Base-by-base conservation (phyloP, 92 coral and sea anemone genomes). In the Phenganax stokvisi region DNA sequence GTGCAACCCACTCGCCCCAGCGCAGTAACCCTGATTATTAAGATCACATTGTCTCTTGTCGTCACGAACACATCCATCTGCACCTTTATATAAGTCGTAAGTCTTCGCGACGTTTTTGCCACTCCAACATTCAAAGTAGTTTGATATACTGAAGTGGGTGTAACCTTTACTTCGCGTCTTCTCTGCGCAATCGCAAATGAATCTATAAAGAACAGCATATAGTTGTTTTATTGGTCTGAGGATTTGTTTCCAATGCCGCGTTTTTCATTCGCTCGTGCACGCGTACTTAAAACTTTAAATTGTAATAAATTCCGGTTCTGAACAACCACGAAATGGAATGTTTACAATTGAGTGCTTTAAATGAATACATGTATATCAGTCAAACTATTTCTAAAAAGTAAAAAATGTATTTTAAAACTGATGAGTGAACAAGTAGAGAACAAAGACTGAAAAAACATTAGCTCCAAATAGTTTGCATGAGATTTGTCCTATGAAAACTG, bases 71-170 rank as follows among this genome's bases (percentile, higher is more conserved):
- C 83, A 79, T 9, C 83, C 83, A 7, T 65, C 61, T 3, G 83
- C 83, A 0, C 12, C 17, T 56, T 25, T 65, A 57, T 79, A 79
- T 31, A 30, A 15, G 74, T 79, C 55, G 37, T 63, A 79, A n/a
- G 83, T 79, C 10, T 79, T 47, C 4, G 60, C 74, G 29, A 64
- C 83, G 57, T 79, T 65, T 64, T 79, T 79, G 51, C 83, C 83
- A 29, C 83, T 79, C 83, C 83, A 79, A 60, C 83, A 79, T 60
- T 79, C 73, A 61, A 79, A 63, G 31, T 63, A 79, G 74, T 79
- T 79, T 11, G 67, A 69, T 51, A 79, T 53, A 79, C 83, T 64
- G 61, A 79, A 79, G 54, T 79, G 68, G 6, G 51, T 30, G 74
- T 51, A 79, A 31, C 83, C 74, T 53, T 79, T 79, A 37, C 72